A percentile compares a stretch with the other conserved stretches of the same genome.
Conservation (phyloP, 1,140 invertebrate species). For the Lepidotrigona ventralis region DNA sequence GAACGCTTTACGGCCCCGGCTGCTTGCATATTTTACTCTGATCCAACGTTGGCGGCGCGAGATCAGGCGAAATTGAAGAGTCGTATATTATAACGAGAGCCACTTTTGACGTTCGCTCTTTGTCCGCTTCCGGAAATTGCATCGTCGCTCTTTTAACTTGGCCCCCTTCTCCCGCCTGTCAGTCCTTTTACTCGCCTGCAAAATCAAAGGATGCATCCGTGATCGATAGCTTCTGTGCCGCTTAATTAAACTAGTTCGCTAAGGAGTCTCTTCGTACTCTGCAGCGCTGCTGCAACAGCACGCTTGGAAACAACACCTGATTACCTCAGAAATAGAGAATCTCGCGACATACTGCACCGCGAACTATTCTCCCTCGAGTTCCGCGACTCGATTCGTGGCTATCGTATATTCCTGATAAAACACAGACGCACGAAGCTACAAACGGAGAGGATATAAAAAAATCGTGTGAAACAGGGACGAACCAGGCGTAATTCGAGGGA, state of each 20-base stretch:
- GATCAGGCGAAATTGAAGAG: constrained; percentile 64
- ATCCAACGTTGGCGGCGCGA: constrained; percentile 45
- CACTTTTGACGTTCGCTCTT: constrained; percentile 51
- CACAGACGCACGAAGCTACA: no score
- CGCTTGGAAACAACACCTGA: neutral
- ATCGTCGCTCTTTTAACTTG: neutral
- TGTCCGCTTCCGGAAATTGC: constrained; percentile 57
- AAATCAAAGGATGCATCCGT: constrained; percentile 3
- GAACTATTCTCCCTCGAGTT: no score
- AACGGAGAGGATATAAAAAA: neutral
- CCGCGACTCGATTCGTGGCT: no score
- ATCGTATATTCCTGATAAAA: constrained; percentile 30
- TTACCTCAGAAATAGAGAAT: constrained; percentile 9
- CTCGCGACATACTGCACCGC: neutral
- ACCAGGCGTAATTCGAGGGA: neutral
- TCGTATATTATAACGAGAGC: constrained; percentile 65
- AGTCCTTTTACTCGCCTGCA: neutral
- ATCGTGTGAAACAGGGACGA: neutral
- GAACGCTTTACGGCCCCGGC: constrained; percentile 63
- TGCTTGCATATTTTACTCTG: constrained; percentile 69
- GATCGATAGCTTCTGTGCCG: constrained; percentile 1
- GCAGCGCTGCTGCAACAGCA: neutral
- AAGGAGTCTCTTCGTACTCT: neutral
- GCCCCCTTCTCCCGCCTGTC: neutral
- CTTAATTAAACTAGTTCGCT: constrained; percentile 9